Conservation (phyloP, 2,113 vertebrate species). For the Coregonus clupeaformis region DNA sequence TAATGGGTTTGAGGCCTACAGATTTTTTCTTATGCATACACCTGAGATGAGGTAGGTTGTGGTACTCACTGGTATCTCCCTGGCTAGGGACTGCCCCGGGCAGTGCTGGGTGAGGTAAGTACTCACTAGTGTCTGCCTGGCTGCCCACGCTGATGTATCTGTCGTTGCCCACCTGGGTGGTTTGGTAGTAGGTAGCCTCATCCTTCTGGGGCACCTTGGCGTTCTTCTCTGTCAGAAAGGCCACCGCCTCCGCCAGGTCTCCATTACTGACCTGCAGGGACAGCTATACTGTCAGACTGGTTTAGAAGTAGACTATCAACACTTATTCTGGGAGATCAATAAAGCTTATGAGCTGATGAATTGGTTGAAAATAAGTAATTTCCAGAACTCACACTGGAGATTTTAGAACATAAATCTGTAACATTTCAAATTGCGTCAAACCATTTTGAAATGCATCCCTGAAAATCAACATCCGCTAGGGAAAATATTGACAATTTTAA, state of each 20-base stretch:
- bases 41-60: too few relatives aligned
- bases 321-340: neutral
- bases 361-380: too few relatives aligned
- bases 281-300: neutral
- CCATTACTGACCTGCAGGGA: slow-evolving; percentile 89
- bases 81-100: neutral
- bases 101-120: neutral
- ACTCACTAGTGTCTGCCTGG: slow-evolving; percentile 95
- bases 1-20: too few relatives aligned
- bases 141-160: slow-evolving; percentile 97
- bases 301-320: neutral
- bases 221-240: slow-evolving; percentile 93
- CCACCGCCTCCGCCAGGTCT: slow-evolving; percentile 91
- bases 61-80: too few relatives aligned
- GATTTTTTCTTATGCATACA: too few relatives aligned
- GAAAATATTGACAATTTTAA: too few relatives aligned
- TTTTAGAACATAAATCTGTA: too few relatives aligned
- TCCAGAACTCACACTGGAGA: too few relatives aligned
- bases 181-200: slow-evolving; percentile 91
- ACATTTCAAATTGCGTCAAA: neutral
- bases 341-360: too few relatives aligned
- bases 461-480: neutral
- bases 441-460: neutral
- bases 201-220: slow-evolving; percentile 91
- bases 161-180: slow-evolving; percentile 89